Percentiles rank a stretch among this genome's conserved stretches.
These are phyloP conservation scores for Papilio gigon DNA, from an alignment of 2,888 invertebrate species.

Conservation along the genomic window DNA sequence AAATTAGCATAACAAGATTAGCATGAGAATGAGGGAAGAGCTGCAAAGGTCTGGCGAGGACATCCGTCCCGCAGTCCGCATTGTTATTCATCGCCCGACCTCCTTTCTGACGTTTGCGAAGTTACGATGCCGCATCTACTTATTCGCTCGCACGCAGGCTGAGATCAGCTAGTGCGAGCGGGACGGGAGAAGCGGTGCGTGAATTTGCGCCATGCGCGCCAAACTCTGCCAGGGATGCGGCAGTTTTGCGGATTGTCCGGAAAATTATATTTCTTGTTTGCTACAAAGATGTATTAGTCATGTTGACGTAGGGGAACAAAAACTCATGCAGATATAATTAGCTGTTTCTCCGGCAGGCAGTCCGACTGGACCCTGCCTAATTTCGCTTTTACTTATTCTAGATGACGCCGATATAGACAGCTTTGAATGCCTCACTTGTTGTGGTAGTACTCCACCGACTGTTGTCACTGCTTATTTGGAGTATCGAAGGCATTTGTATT, in stretches of 20 bases:
- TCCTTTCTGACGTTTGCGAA: constrained; percentile 77
- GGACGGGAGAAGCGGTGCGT: constrained; percentile 64
- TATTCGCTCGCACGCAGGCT: constrained; percentile 52
- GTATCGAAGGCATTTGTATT: background rate
- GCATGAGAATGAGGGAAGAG: constrained; percentile 26
- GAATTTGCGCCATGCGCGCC: constrained; percentile 66
- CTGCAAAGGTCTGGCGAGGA: constrained; percentile 53
- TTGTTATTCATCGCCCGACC: constrained; percentile 80
- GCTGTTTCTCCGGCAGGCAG: too few species aligned
- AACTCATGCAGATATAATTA: background rate
- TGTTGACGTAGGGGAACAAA: background rate
- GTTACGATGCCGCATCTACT: constrained; percentile 76
- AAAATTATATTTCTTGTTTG: background rate
- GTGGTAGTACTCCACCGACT: too few species aligned
- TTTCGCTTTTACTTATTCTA: too few species aligned
- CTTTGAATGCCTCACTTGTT: too few species aligned
- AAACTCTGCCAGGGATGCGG: constrained; percentile 25
- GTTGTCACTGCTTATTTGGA: background rate
- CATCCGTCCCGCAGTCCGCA: constrained; percentile 80
- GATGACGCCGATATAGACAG: too few species aligned
- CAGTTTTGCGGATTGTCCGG: constrained; percentile 25
- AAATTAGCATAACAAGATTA: constrained; percentile 36
- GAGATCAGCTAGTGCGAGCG: constrained; percentile 45
- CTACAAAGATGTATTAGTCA: background rate
- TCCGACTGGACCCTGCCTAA: too few species aligned